These are phyloP conservation scores for Polymixis lichenea DNA, from an alignment of 2,888 invertebrate species.

Conservation along the genomic window DNA sequence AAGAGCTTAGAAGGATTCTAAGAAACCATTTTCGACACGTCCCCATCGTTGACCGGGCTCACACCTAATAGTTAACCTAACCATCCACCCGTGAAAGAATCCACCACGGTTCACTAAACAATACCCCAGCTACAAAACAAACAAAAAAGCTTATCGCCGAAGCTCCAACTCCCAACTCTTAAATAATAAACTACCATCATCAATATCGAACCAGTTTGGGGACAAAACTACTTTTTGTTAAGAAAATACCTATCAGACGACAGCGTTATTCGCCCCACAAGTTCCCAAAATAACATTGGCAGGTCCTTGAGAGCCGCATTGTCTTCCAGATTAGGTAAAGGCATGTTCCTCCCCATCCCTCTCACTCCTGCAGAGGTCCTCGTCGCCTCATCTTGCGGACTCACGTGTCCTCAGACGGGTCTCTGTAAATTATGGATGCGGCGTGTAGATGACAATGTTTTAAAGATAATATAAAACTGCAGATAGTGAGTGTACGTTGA, in stretches of 20 bases:
- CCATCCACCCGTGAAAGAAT: slow-evolving; percentile 58
- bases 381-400: slow-evolving; percentile 80
- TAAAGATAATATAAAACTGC: slow-evolving; percentile 30
- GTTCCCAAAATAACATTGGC: slow-evolving; percentile 79
- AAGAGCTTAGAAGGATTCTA: slow-evolving; percentile 59
- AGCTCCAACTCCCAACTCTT: slow-evolving; percentile 36
- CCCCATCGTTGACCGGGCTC: slow-evolving; percentile 57
- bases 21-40: slow-evolving; percentile 58
- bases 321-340: slow-evolving; percentile 89
- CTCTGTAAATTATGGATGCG: slow-evolving; percentile 61
- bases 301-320: slow-evolving; percentile 82
- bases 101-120: slow-evolving; percentile 56
- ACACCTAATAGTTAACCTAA: slow-evolving; percentile 60
- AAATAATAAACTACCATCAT: slow-evolving; percentile 56
- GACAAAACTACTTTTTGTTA: slow-evolving; percentile 64
- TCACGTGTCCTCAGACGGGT: slow-evolving; percentile 74
- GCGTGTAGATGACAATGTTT: slow-evolving; percentile 50
- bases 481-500: background rate
- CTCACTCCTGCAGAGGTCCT: slow-evolving; percentile 58
- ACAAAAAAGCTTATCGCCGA: slow-evolving; percentile 26
- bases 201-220: slow-evolving; percentile 49
- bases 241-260: slow-evolving; percentile 55
- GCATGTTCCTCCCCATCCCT: slow-evolving; percentile 76
- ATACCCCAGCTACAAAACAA: slow-evolving; percentile 37
- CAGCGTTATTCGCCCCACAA: slow-evolving; percentile 52